phyloP scores from a whole-genome alignment of 2,113 vertebrate genomes.

The Podiceps cristatus region DNA sequence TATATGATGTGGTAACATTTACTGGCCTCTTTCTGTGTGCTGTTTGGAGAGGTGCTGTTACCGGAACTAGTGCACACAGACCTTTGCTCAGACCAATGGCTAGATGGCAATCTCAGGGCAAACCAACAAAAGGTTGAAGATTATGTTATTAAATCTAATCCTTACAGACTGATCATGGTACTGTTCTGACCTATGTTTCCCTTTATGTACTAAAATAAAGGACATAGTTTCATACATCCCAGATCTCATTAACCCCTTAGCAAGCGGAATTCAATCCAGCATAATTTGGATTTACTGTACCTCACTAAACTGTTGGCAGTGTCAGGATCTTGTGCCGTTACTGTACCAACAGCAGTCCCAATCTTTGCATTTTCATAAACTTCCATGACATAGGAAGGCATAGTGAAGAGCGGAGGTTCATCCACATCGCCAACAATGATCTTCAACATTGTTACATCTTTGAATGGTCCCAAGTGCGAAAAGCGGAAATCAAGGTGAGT shows the following conservation, averaged over 20 bases:
- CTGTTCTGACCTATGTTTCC: neutral
- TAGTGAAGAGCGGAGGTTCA: slow-evolving; percentile 90
- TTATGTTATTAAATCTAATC: neutral
- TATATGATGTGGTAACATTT: neutral
- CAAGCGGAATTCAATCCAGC: neutral
- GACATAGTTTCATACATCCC: neutral
- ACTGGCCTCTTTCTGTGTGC: neutral
- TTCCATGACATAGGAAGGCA: slow-evolving; percentile 93
- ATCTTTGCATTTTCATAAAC: slow-evolving; percentile 90
- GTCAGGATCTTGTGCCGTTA: slow-evolving; percentile 95
- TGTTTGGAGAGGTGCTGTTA: neutral
- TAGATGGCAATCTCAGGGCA: neutral
- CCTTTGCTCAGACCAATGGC: neutral
- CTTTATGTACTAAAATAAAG: neutral
- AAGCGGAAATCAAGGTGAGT: slow-evolving; percentile 93
- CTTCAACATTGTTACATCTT: slow-evolving; percentile 90
- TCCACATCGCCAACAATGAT: slow-evolving; percentile 95
- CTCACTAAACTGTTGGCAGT: slow-evolving; percentile 89
- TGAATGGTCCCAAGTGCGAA: slow-evolving; percentile 93
- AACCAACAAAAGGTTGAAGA: neutral
- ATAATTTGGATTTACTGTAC: slow-evolving; percentile 67
- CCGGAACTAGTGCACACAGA: neutral
- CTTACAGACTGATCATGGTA: neutral
- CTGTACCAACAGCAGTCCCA: slow-evolving; percentile 88
- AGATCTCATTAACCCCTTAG: neutral